Evolutionary conservation across 2,888 invertebrate genomes (phyloP).

Genomic region (Lepidochitona cinerea): DNA sequence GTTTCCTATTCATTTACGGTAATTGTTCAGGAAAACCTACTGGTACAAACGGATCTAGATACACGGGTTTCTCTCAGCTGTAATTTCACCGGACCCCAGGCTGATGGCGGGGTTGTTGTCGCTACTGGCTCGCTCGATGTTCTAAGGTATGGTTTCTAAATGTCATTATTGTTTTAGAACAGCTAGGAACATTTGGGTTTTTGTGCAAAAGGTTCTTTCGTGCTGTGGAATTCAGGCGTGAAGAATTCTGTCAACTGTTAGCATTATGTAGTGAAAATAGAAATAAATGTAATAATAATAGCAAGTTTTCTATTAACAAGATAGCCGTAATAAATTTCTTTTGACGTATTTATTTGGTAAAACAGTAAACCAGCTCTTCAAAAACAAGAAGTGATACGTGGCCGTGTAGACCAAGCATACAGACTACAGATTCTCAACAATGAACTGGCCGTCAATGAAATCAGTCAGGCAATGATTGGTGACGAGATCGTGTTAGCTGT

Average conservation of each 20-base stretch:
- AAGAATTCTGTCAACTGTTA: too few species aligned
- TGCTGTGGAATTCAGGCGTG: too few species aligned
- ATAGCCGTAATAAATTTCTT: too few species aligned
- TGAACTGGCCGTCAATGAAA: background rate
- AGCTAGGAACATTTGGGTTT: too few species aligned
- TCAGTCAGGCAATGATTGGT: background rate
- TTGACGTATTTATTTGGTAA: too few species aligned
- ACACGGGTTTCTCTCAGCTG: background rate
- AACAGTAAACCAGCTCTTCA: background rate
- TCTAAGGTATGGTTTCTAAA: background rate
- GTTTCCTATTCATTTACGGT: background rate
- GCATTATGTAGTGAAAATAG: too few species aligned
- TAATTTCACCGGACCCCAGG: background rate
- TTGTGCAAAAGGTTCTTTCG: too few species aligned
- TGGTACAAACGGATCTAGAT: background rate
- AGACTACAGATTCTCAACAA: background rate
- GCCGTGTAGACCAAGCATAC: background rate
- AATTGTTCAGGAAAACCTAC: background rate
- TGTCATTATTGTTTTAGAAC: too few species aligned
- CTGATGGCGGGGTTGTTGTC: background rate
- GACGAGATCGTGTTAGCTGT: background rate
- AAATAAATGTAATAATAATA: too few species aligned
- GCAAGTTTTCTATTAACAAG: too few species aligned
- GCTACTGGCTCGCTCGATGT: background rate
- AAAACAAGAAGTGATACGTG: background rate